Conservation (phyloP, 30 jellyfish, hydroid and myxozoan genomes). For the Hydra vulgaris region DNA sequence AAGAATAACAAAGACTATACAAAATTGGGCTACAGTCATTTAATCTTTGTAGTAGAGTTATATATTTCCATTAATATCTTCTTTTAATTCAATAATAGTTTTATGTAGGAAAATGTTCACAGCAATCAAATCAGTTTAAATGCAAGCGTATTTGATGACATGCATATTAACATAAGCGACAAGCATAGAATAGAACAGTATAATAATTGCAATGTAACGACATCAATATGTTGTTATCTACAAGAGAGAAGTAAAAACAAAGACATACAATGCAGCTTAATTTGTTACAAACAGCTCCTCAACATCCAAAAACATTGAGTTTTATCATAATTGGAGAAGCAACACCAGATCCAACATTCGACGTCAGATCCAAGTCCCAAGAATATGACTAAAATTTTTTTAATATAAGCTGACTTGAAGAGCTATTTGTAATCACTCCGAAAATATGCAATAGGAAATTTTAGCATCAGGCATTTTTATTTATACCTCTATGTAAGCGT, state of each 20-base stretch:
- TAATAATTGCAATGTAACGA: slow-evolving; percentile 1
- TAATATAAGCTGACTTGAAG: background rate
- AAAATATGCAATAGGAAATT: background rate
- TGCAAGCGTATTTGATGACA: slow-evolving; percentile 12
- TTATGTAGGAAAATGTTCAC: slow-evolving; percentile 4
- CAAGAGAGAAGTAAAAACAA: slow-evolving; percentile 3
- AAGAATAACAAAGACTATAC: slow-evolving; percentile 8
- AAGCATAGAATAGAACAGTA: slow-evolving; percentile 13
- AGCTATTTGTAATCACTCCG: background rate
- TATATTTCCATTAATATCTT: background rate
- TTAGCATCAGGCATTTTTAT: background rate
- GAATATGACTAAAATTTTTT: background rate
- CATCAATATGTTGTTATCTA: slow-evolving; percentile 5
- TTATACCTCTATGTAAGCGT: background rate
- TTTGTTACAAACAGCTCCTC: background rate
- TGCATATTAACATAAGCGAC: slow-evolving; percentile 5
- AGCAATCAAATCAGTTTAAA: slow-evolving; percentile 1
- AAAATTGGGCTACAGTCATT: background rate
- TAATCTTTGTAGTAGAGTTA: background rate
- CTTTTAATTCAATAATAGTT: background rate
- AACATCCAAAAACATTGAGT: background rate
- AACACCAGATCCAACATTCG: background rate
- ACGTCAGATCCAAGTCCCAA: no score
- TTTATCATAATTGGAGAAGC: background rate
- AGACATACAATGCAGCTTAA: background rate